Evolutionary conservation across 2,113 vertebrate genomes (phyloP).

Genomic region (Ia io): DNA sequence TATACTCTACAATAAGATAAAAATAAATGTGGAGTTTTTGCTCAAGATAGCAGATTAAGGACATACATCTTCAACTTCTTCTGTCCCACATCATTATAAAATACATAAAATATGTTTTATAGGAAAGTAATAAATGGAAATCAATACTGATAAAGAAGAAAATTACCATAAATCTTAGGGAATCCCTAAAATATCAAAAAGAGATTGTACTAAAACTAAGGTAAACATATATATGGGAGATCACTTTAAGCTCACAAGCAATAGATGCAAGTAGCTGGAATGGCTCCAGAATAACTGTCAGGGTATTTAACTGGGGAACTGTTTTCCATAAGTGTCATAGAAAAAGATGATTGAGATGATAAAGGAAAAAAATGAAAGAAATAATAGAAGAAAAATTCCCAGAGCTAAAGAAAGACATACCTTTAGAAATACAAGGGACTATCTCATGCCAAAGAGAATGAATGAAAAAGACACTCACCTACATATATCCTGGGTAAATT

Average conservation of each 20-base stretch:
- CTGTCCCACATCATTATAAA: slow-evolving; percentile 1
- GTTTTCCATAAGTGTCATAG: background rate
- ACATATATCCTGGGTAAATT: background rate
- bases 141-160: background rate
- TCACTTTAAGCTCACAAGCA: slow-evolving; percentile 17
- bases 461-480: background rate
- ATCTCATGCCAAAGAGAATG: background rate
- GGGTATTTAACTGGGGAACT: background rate
- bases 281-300: background rate
- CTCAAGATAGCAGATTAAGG: slow-evolving; percentile 13
- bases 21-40: background rate
- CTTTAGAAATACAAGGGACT: background rate
- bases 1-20: background rate
- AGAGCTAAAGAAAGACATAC: background rate
- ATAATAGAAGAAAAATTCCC: background rate
- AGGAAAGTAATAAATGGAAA: slow-evolving; percentile 15
- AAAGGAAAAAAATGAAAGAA: background rate
- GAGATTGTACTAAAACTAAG: background rate
- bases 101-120: background rate
- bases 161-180: background rate
- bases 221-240: background rate
- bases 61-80: background rate
- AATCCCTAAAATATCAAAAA: slow-evolving; percentile 26
- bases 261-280: background rate
- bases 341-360: background rate